A percentile compares a stretch with the other conserved stretches of the same genome.
Conservation (phyloP, 2,888 invertebrate species). For the Brachyopa scutellaris region DNA sequence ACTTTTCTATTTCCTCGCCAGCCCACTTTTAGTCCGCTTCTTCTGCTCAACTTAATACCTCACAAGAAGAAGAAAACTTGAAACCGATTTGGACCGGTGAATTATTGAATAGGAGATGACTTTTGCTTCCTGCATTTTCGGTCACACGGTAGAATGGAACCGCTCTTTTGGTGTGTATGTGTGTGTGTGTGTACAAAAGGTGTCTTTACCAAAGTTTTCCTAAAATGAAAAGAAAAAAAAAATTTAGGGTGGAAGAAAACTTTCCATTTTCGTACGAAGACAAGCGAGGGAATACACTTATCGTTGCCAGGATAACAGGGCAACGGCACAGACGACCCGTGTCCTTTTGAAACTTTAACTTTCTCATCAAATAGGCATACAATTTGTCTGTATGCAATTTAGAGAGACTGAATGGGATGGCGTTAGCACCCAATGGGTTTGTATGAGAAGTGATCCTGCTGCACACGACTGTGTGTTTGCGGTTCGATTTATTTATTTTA, state of each 20-base stretch:
- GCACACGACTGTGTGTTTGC: constrained; percentile 60
- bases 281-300: constrained; percentile 12
- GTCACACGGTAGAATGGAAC: constrained; percentile 44
- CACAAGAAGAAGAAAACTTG: constrained; percentile 68
- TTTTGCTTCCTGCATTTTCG: constrained; percentile 62
- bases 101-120: constrained; percentile 69
- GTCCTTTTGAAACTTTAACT: constrained; percentile 49
- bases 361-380: constrained; percentile 57
- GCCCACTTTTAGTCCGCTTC: constrained; percentile 26
- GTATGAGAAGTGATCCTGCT: constrained; percentile 60
- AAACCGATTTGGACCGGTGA: constrained; percentile 68
- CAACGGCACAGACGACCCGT: constrained; percentile 1
- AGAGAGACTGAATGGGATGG: background rate
- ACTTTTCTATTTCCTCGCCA: constrained; percentile 54
- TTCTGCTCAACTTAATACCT: constrained; percentile 61
- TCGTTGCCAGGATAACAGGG: constrained; percentile 4
- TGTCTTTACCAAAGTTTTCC: constrained; percentile 52
- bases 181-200: constrained; percentile 51
- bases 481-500: constrained; percentile 70
- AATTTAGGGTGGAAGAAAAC: constrained; percentile 22
- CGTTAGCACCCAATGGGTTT: background rate
- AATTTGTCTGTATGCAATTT: constrained; percentile 65
- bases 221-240: background rate
- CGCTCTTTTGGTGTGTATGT: too few relatives aligned
- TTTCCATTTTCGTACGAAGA: constrained; percentile 37